phyloP scores from a whole-genome alignment of 2,888 invertebrate species.

The Drosophila trichaetosa region DNA sequence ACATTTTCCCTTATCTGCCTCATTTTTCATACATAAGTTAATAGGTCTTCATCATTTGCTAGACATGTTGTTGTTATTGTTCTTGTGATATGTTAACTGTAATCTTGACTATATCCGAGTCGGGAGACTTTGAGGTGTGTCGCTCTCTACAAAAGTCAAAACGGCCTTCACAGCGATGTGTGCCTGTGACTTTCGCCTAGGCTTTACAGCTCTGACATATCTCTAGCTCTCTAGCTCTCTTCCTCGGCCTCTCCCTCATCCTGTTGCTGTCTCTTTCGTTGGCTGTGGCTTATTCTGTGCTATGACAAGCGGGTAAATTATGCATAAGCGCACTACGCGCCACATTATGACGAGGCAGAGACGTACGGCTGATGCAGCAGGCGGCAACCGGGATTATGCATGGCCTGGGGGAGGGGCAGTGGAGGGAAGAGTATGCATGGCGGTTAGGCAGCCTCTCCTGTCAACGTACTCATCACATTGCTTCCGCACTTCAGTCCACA shows the following conservation, averaged over 20 bases:
- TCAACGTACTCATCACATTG: conserved; percentile 78
- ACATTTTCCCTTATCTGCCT: not conserved
- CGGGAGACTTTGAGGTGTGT: conserved; percentile 29
- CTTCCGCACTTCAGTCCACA: conserved; percentile 29
- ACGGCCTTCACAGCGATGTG: conserved; percentile 10
- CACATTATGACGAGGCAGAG: conserved; percentile 75
- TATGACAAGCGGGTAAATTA: conserved; percentile 76
- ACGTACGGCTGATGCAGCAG: conserved; percentile 75
- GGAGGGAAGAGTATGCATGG: conserved; percentile 5
- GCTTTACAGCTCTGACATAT: conserved; percentile 57
- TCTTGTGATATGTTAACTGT: conserved; percentile 10
- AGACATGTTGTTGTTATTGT: not conserved
- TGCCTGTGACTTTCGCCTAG: conserved; percentile 45
- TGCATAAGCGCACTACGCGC: conserved; percentile 80
- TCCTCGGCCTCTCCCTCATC: not conserved
- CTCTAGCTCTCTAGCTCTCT: not conserved
- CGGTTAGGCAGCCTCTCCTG: conserved; percentile 67
- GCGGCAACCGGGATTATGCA: conserved; percentile 73
- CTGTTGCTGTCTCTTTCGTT: conserved; percentile 21
- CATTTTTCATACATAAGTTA: conserved; percentile 1
- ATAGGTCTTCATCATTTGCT: not conserved
- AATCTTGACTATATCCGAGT: conserved; percentile 17
- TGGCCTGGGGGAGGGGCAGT: conserved; percentile 45
- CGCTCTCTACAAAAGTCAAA: conserved; percentile 29
- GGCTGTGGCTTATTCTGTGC: conserved; percentile 27